Conservation (phyloP, 2,113 vertebrate genomes). For the Athene noctua region DNA sequence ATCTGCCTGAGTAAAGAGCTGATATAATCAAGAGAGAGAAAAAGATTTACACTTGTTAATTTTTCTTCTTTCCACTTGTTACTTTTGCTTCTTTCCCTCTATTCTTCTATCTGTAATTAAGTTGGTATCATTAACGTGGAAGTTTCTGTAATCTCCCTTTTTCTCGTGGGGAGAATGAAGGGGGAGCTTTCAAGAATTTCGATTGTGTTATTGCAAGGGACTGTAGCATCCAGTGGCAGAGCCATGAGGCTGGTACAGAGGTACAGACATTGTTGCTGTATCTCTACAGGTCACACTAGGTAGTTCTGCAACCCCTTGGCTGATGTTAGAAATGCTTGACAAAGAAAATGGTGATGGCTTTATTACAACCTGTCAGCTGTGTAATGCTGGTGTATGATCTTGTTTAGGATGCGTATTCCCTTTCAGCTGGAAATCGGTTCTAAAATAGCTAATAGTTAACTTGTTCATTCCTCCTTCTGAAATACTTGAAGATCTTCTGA, state of each 20-base stretch:
- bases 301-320: background rate
- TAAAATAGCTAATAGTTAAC: background rate
- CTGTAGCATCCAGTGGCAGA: background rate
- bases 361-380: background rate
- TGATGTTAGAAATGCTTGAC: background rate
- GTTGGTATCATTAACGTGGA: background rate
- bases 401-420: background rate
- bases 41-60: background rate
- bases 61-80: background rate
- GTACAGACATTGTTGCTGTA: background rate
- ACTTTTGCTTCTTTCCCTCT: background rate
- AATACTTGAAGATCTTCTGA: background rate
- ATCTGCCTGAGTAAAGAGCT: background rate
- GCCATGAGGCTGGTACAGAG: background rate
- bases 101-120: background rate
- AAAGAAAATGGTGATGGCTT: background rate
- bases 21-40: background rate
- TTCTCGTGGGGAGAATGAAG: background rate
- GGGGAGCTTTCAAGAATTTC: background rate
- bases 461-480: background rate
- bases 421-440: background rate
- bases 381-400: accelerated
- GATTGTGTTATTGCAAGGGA: background rate
- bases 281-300: background rate
- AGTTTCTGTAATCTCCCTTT: background rate